A percentile compares a stretch with the other conserved stretches of the same genome.
phyloP scores from a whole-genome alignment of 2,888 invertebrate species.

The Resseliella maxima region DNA sequence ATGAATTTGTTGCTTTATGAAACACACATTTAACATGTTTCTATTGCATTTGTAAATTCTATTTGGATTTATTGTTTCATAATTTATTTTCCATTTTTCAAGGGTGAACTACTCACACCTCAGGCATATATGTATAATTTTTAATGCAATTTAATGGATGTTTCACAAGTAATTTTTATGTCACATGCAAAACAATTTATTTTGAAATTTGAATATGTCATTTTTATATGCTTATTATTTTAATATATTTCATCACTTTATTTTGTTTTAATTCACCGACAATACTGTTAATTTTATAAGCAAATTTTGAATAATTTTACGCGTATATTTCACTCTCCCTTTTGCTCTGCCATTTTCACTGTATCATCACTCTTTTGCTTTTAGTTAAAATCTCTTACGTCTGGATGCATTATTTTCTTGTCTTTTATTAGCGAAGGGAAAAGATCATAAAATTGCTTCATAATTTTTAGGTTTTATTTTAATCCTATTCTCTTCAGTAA shows the following conservation, averaged over 20 bases:
- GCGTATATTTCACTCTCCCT: too few species aligned
- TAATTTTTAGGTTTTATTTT: constrained; percentile 9
- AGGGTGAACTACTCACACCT: not conserved
- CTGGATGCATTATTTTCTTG: too few species aligned
- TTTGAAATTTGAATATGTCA: too few species aligned
- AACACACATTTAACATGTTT: constrained; percentile 56
- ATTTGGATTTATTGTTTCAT: constrained; percentile 29
- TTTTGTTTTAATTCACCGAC: too few species aligned
- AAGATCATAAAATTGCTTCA: not conserved
- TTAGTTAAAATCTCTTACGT: too few species aligned
- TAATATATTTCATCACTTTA: too few species aligned
- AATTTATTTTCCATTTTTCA: not conserved
- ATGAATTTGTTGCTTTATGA: constrained; percentile 37
- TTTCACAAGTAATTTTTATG: not conserved
- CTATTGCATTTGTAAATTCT: constrained; percentile 56
- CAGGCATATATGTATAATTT: not conserved
- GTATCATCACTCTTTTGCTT: too few species aligned
- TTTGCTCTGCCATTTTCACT: too few species aligned
- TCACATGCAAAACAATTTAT: not conserved
- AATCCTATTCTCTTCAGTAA: not conserved
- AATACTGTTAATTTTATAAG: too few species aligned
- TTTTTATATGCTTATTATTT: too few species aligned
- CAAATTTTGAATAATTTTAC: too few species aligned
- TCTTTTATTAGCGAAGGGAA: too few species aligned
- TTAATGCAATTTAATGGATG: constrained; percentile 16